phyloP scores from a whole-genome alignment of 2,888 invertebrate genomes.

The Agrotis clavis region DNA sequence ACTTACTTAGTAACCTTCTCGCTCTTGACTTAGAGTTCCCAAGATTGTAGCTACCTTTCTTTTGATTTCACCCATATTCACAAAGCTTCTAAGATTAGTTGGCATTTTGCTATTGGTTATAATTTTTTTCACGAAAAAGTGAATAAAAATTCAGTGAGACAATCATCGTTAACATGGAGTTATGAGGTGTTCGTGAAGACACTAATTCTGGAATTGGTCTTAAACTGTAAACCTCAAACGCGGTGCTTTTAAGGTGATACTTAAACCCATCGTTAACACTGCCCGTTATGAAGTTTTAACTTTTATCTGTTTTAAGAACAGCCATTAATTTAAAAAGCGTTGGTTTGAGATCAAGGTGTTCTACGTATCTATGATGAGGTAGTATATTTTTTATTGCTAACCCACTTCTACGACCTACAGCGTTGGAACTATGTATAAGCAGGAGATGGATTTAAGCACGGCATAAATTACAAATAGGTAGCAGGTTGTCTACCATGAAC shows the following conservation, averaged over 20 bases:
- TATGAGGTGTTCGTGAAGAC: constrained; percentile 9
- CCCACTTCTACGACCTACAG: background rate
- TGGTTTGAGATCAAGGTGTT: constrained; percentile 6
- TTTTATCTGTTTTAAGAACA: constrained; percentile 31
- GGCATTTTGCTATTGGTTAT: too few species aligned
- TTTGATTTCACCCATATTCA: too few species aligned
- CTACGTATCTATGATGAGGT: background rate
- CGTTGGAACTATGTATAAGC: too few species aligned
- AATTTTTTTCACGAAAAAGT: background rate
- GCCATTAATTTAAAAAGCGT: background rate
- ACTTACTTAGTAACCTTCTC: too few species aligned
- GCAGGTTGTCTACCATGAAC: too few species aligned
- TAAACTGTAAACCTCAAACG: constrained; percentile 27
- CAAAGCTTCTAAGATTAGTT: too few species aligned
- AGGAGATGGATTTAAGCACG: background rate
- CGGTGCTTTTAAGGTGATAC: constrained; percentile 18
- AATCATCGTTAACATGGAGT: constrained; percentile 1
- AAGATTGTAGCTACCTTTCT: too few species aligned
- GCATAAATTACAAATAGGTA: background rate
- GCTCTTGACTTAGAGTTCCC: too few species aligned
- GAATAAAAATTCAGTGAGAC: background rate
- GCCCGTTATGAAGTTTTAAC: constrained; percentile 16
- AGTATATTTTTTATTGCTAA: background rate
- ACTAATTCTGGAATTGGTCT: constrained; percentile 20
- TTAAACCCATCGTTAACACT: constrained; percentile 34